A percentile compares a stretch with the other conserved stretches of the same genome.
These are phyloP conservation scores for Lasiurus borealis DNA, from an alignment of 2,113 vertebrate species.

Conservation along the genomic window DNA sequence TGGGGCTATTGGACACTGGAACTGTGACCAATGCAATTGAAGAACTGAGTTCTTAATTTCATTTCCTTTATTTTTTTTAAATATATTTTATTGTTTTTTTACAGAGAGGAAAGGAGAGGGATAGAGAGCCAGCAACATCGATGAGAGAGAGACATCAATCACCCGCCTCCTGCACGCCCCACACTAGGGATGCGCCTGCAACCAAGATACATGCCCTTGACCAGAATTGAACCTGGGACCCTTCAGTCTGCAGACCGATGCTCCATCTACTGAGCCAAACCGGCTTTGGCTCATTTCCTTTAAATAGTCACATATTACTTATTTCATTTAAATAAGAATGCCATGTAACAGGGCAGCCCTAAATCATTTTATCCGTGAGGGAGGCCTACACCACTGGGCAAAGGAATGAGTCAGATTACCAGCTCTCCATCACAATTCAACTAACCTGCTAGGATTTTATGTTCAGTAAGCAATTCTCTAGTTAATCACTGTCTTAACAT, in stretches of 20 bases:
- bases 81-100: too few relatives aligned
- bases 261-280: too few relatives aligned
- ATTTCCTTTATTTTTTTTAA: too few relatives aligned
- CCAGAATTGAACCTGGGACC: too few relatives aligned
- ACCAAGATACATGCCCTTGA: too few relatives aligned
- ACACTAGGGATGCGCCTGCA: too few relatives aligned
- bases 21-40: not conserved
- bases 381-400: not conserved
- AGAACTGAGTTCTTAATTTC: not conserved
- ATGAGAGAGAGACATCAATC: too few relatives aligned
- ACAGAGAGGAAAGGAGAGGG: too few relatives aligned
- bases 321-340: not conserved
- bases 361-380: not conserved
- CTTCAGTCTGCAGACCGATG: too few relatives aligned
- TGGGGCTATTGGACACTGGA: not conserved
- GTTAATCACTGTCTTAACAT: not conserved
- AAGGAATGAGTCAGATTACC: not conserved
- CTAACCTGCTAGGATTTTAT: not conserved
- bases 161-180: too few relatives aligned
- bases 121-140: too few relatives aligned
- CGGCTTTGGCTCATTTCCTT: too few relatives aligned
- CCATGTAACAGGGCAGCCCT: accelerated
- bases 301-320: not conserved
- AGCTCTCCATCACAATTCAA: not conserved
- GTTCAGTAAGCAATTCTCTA: not conserved